Evolutionary conservation across 2,113 vertebrate genomes (phyloP).

Genomic region (Gallinago paraguaiae): DNA sequence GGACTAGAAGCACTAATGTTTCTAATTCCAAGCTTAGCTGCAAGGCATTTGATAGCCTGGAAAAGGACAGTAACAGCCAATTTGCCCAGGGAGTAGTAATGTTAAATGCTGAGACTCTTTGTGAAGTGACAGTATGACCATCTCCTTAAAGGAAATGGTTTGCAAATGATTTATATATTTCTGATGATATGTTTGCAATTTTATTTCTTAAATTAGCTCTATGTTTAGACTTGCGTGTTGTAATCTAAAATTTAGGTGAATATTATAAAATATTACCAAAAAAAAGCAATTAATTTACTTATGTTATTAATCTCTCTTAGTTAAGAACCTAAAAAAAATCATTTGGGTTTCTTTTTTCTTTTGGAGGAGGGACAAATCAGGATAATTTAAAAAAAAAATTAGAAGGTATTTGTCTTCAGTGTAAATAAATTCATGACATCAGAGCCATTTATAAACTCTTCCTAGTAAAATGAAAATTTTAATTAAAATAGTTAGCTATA

Average conservation of each 20-base stretch:
- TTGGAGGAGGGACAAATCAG: not conserved
- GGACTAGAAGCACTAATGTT: not conserved
- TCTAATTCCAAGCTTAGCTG: not conserved
- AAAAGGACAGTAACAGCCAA: not conserved
- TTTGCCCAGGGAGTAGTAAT: not conserved
- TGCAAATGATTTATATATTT: not conserved
- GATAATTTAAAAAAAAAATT: not conserved
- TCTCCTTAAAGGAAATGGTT: not conserved
- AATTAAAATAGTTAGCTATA: not conserved
- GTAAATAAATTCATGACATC: not conserved
- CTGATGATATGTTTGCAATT: not conserved
- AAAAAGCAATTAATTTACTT: not conserved
- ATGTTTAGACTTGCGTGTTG: not conserved
- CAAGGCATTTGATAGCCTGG: not conserved
- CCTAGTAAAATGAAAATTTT: not conserved
- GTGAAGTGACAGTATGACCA: not conserved
- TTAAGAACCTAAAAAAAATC: not conserved
- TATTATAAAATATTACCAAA: not conserved
- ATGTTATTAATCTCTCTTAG: not conserved
- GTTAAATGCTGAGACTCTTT: not conserved
- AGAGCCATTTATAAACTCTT: not conserved
- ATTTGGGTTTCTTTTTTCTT: not conserved
- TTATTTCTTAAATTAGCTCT: not conserved
- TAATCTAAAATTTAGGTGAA: not conserved
- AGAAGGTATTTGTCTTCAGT: not conserved